These are phyloP conservation scores for Noctilio leporinus DNA, from an alignment of 2,113 vertebrate genomes.

Conservation along the genomic window DNA sequence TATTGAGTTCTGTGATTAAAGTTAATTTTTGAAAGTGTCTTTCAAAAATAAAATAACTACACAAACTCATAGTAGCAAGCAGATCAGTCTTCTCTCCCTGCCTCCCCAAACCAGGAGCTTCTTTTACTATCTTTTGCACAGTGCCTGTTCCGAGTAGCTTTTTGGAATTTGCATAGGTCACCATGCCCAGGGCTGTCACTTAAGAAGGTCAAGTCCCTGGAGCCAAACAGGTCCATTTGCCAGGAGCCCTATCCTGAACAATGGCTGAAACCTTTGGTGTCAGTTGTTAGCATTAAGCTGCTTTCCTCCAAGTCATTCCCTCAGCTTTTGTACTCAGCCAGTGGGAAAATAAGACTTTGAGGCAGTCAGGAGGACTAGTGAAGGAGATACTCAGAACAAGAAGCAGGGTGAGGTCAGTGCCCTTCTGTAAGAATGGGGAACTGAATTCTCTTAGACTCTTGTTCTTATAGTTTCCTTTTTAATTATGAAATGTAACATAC, in stretches of 20 bases:
- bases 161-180: not conserved
- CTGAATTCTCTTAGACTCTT: not conserved
- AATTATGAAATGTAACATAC: not conserved
- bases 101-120: not conserved
- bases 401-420: not conserved
- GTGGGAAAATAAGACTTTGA: not conserved
- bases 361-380: not conserved
- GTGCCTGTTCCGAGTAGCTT: not conserved
- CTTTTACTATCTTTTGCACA: not conserved
- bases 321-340: not conserved
- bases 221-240: not conserved
- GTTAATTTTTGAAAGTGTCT: not conserved
- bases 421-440: not conserved
- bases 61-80: not conserved
- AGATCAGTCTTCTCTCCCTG: not conserved
- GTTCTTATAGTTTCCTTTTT: not conserved
- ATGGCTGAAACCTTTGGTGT: not conserved
- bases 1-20: not conserved
- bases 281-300: not conserved
- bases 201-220: not conserved
- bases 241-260: not conserved
- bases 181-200: not conserved
- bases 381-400: not conserved
- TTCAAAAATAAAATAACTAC: not conserved
- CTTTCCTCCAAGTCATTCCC: not conserved